phyloP scores from a whole-genome alignment of 1,140 invertebrate species.

The Leptinotarsa undecemlineata region DNA sequence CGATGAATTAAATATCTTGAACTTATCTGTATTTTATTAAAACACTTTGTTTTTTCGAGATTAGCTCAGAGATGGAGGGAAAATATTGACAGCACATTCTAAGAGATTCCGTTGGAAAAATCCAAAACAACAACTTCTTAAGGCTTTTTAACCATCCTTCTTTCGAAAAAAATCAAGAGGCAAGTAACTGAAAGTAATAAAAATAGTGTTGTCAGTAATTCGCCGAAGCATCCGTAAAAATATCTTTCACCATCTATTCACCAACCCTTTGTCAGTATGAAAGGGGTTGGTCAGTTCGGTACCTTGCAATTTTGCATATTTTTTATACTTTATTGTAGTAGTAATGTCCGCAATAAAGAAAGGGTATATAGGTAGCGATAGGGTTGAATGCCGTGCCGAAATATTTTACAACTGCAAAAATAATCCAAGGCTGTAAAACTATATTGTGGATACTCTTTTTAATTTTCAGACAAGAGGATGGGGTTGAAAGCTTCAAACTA shows the following conservation, averaged over 20 bases:
- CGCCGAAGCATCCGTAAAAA: not conserved
- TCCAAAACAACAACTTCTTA: too few species aligned
- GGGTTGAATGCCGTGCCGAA: not conserved
- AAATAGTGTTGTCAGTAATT: too few species aligned
- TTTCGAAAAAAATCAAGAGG: too few species aligned
- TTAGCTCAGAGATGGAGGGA: too few species aligned
- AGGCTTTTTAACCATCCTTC: too few species aligned
- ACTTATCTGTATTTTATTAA: too few species aligned
- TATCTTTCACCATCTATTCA: not conserved
- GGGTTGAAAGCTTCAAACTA: not conserved
- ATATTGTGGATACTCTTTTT: not conserved
- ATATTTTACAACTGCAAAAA: slow-evolving; percentile 7
- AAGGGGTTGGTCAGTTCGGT: not conserved
- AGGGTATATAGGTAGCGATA: not conserved
- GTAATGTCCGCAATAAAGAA: not conserved
- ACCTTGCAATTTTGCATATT: slow-evolving; percentile 6
- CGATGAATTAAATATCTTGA: too few species aligned
- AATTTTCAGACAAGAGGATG: not conserved
- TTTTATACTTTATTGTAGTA: not conserved
- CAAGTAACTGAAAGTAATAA: too few species aligned
- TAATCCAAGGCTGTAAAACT: not conserved
- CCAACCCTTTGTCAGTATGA: not conserved
- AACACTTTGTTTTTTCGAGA: too few species aligned
- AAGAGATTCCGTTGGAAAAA: too few species aligned
- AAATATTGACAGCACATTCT: too few species aligned